A percentile compares a stretch with the other conserved stretches of the same genome.
Conservation (phyloP, 1,140 invertebrate genomes). For the Penaeus japonicus region DNA sequence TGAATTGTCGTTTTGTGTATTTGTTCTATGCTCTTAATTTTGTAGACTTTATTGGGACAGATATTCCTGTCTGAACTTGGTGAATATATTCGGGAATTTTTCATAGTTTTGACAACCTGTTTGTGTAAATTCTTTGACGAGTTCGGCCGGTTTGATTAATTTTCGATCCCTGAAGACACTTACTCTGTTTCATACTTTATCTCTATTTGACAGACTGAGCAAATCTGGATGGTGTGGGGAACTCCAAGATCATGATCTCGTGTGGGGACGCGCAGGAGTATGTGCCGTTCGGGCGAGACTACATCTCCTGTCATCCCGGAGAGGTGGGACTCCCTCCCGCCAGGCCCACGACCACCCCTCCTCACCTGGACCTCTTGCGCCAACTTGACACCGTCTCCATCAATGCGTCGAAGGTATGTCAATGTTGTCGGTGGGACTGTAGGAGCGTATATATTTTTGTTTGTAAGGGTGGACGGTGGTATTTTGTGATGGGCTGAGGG, state of each 20-base stretch:
- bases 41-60: no score
- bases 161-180: no score
- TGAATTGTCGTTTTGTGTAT: no score
- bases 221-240: slow-evolving; percentile 45
- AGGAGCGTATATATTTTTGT: not conserved
- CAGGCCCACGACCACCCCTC: slow-evolving; percentile 7
- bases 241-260: slow-evolving; percentile 49
- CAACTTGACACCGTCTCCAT: slow-evolving; percentile 45
- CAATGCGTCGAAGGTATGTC: slow-evolving; percentile 39
- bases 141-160: not conserved
- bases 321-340: slow-evolving; percentile 62
- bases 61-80: no score
- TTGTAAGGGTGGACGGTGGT: not conserved
- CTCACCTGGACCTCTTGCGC: slow-evolving; percentile 32
- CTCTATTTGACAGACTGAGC: not conserved
- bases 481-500: not conserved
- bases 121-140: no score
- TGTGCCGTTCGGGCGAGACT: slow-evolving; percentile 85
- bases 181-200: no score
- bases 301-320: slow-evolving; percentile 80
- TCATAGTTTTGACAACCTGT: no score
- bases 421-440: not conserved
- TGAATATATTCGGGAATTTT: no score
- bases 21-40: no score
- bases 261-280: slow-evolving; percentile 74